Conservation (phyloP, 2,888 invertebrate genomes). For the Pelosia muscerda region DNA sequence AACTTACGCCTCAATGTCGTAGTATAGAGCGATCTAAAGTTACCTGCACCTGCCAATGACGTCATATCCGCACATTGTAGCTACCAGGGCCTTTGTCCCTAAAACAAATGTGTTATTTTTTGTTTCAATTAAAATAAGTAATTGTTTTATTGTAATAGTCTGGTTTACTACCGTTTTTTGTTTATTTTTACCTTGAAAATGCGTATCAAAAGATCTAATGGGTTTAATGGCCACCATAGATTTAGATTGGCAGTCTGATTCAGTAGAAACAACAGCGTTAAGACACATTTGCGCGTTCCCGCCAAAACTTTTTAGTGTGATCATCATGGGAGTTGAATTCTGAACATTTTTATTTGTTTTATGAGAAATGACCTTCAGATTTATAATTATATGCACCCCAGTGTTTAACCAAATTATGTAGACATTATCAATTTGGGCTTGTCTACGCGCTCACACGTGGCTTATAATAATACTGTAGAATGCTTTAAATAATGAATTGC, state of each 20-base stretch:
- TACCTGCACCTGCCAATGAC: constrained; percentile 63
- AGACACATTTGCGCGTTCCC: too few relatives aligned
- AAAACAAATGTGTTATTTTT: constrained; percentile 43
- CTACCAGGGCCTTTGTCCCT: constrained; percentile 49
- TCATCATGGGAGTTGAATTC: too few relatives aligned
- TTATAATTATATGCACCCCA: too few relatives aligned
- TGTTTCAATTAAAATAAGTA: constrained; percentile 9
- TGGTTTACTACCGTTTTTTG: not conserved
- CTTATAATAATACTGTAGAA: too few relatives aligned
- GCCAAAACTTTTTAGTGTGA: too few relatives aligned
- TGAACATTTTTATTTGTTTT: too few relatives aligned
- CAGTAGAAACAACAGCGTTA: too few relatives aligned
- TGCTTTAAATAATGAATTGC: too few relatives aligned
- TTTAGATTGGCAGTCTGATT: not conserved
- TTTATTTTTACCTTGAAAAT: constrained; percentile 3
- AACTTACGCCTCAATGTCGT: constrained; percentile 25
- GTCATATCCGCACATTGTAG: constrained; percentile 65
- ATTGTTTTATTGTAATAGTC: constrained; percentile 11
- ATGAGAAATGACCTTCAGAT: too few relatives aligned
- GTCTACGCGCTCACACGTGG: too few relatives aligned
- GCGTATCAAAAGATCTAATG: not conserved
- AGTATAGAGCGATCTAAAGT: constrained; percentile 42
- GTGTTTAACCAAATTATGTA: too few relatives aligned
- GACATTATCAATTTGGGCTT: too few relatives aligned
- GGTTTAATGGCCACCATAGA: not conserved